Percentiles rank a stretch among this genome's conserved stretches.
phyloP scores from a whole-genome alignment of 2,797 vertebrate genomes.

The Scarus forsteni region DNA sequence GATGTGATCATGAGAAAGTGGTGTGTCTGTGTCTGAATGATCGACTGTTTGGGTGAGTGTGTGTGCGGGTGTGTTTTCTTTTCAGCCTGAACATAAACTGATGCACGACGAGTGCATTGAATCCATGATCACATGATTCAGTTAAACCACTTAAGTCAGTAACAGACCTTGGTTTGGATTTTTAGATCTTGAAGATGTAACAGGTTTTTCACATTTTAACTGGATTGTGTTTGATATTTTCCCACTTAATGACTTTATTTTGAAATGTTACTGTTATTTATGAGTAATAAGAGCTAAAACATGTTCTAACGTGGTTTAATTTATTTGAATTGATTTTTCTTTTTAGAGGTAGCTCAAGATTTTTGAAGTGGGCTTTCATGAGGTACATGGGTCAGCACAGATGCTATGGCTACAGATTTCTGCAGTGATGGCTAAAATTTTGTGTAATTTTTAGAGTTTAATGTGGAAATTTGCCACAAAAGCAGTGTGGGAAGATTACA shows the following conservation, averaged over 20 bases:
- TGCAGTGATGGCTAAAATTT: too few species aligned
- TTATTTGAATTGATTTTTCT: conserved; percentile 48
- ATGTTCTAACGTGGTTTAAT: conserved; percentile 48
- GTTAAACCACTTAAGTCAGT: conserved; percentile 67
- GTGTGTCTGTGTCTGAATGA: conserved; percentile 7
- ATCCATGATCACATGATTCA: conserved; percentile 73
- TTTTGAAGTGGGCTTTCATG: too few species aligned
- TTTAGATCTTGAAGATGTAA: conserved; percentile 63
- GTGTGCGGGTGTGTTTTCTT: conserved; percentile 7
- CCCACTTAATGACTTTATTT: conserved; percentile 64
- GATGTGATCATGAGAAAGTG: conserved; percentile 57
- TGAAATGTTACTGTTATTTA: conserved; percentile 41
- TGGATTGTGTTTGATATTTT: conserved; percentile 61
- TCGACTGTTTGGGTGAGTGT: not conserved
- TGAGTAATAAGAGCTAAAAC: not conserved
- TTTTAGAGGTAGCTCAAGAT: not conserved
- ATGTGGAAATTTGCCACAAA: too few species aligned
- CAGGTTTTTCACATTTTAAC: conserved; percentile 63
- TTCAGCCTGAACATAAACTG: conserved; percentile 82
- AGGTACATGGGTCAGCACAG: too few species aligned
- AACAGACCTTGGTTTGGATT: conserved; percentile 28
- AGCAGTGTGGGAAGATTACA: too few species aligned
- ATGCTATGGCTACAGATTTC: too few species aligned
- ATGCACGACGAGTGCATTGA: conserved; percentile 78
- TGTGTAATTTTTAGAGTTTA: too few species aligned